A percentile compares a stretch with the other conserved stretches of the same genome.
phyloP scores from a whole-genome alignment of 2,113 vertebrate genomes.

The Mungos mungo region DNA sequence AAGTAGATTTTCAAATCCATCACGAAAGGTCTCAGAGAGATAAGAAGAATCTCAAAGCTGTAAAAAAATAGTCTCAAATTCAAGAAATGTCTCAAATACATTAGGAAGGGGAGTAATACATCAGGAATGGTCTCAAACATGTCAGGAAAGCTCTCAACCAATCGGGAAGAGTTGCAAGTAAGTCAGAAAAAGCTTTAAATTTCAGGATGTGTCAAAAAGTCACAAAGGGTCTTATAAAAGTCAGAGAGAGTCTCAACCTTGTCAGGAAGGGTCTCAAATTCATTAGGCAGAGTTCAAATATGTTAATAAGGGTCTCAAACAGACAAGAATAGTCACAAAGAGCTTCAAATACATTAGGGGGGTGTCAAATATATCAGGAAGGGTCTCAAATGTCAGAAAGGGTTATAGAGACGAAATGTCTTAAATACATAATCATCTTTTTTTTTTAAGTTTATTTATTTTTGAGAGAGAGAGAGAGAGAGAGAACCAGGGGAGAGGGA shows the following conservation, averaged over 20 bases:
- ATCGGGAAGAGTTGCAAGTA: neutral
- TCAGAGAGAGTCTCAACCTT: neutral
- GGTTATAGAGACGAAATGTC: neutral
- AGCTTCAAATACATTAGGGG: neutral
- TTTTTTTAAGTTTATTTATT: too few relatives aligned
- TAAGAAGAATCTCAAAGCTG: neutral
- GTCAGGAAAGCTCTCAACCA: neutral
- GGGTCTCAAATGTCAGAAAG: neutral
- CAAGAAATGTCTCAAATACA: neutral
- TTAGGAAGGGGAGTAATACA: neutral
- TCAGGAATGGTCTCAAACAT: neutral
- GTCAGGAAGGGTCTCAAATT: neutral
- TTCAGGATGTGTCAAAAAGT: neutral
- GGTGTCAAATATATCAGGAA: neutral
- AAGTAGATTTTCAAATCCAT: neutral
- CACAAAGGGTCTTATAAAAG: neutral
- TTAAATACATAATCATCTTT: too few relatives aligned
- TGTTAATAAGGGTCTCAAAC: neutral
- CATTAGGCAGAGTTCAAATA: neutral
- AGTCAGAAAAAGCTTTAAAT: neutral
- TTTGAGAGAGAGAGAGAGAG: neutral
- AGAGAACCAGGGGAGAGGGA: too few relatives aligned
- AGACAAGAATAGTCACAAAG: neutral
- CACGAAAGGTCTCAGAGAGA: neutral
- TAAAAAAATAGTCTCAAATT: neutral